A percentile compares a stretch with the other conserved stretches of the same genome.
phyloP scores from a whole-genome alignment of 37 sponge, comb jelly and placozoan genomes.

The Halisarca cf. caerulea region DNA sequence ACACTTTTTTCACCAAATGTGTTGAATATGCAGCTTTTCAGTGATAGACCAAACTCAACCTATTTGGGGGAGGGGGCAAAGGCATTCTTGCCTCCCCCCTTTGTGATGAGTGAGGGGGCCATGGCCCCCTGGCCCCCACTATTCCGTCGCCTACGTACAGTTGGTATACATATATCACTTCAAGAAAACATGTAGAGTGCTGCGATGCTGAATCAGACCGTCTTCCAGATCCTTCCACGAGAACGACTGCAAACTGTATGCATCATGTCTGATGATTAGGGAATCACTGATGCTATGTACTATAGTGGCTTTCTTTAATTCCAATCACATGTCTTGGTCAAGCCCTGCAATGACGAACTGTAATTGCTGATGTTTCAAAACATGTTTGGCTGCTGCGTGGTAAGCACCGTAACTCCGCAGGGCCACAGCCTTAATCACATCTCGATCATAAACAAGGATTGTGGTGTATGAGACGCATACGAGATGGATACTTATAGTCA shows the following conservation, averaged over 20 bases:
- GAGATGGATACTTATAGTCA: neutral
- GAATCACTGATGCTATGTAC: neutral
- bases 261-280: neutral
- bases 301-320: neutral
- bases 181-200: neutral
- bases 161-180: neutral
- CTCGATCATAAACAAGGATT: neutral
- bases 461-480: neutral
- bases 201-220: neutral
- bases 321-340: neutral
- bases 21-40: too few relatives aligned
- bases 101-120: too few relatives aligned
- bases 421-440: neutral
- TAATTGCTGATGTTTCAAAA: neutral
- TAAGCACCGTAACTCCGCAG: neutral
- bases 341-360: neutral
- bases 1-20: too few relatives aligned
- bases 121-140: too few relatives aligned
- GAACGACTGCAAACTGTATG: conserved; percentile 4
- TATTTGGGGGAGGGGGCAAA: too few relatives aligned
- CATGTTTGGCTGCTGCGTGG: conserved; percentile 11
- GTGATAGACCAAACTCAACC: too few relatives aligned
- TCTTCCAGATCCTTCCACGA: neutral
- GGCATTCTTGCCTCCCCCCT: too few relatives aligned
- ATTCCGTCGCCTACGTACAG: too few relatives aligned